A percentile compares a stretch with the other conserved stretches of the same genome.
Conservation (phyloP, 2,888 invertebrate species). For the Rhamphomyia laevipes region DNA sequence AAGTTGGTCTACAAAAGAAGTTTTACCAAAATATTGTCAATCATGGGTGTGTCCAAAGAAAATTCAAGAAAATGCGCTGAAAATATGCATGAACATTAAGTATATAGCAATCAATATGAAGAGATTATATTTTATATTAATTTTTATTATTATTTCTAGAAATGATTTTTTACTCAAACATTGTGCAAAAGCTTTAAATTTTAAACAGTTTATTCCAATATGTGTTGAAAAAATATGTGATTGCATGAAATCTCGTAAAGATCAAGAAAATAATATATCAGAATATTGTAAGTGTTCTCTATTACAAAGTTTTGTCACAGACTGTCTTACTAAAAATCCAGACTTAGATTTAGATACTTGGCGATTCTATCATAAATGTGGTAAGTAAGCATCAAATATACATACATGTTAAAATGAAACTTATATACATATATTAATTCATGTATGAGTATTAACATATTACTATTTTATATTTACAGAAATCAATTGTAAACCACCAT, state of each 20-base stretch:
- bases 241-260: conserved; percentile 49
- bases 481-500: conserved; percentile 56
- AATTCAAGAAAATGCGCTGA: conserved; percentile 51
- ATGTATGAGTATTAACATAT: not conserved
- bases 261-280: conserved; percentile 24
- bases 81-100: conserved; percentile 56
- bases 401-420: too few species aligned
- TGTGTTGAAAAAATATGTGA: conserved; percentile 67
- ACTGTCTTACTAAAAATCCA: conserved; percentile 55
- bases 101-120: conserved; percentile 31
- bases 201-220: conserved; percentile 56
- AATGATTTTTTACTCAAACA: conserved; percentile 1
- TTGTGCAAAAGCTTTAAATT: conserved; percentile 52
- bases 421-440: not conserved
- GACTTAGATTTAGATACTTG: conserved; percentile 54
- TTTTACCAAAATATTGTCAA: conserved; percentile 42
- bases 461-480: conserved; percentile 38
- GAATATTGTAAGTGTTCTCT: conserved; percentile 56
- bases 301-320: conserved; percentile 57
- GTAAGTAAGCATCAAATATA: conserved; percentile 41
- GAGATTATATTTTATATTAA: not conserved
- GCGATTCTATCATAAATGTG: conserved; percentile 58
- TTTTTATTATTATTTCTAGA: not conserved
- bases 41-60: conserved; percentile 48
- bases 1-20: conserved; percentile 51